Evolutionary conservation across 2,113 vertebrate genomes (phyloP), one percentile per base, ranked within the genome.

Genomic region (Lethenteron camtschaticum): DNA sequence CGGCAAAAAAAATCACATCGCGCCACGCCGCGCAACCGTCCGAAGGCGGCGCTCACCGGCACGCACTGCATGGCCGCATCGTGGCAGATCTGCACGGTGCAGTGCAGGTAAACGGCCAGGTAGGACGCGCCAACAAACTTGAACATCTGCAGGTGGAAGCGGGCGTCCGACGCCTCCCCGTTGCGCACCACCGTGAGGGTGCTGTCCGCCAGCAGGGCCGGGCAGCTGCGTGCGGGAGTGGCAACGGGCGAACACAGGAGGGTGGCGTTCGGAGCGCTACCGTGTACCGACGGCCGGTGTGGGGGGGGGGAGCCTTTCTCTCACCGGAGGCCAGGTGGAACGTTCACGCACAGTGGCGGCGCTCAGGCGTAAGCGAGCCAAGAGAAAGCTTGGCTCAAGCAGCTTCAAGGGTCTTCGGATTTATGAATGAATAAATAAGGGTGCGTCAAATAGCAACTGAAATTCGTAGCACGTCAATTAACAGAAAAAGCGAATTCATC

Each of bases 111-210:
- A 73, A 83, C 73, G 12, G 83, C 74, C 55, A 76, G 77, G 70
- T 80, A 82, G 57, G 78, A 80, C 73, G 79, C 73, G 24, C 79
- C 79, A 58, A 82, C 78, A 76, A 81, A 85, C 75, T 80, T 83
- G 71, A 86, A 80, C 78, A 84, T 81, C 73, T 82, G 79, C 60
- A 81, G 82, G 73, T 76, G 80, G 76, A 85, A 83, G 58, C 55
- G 77, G 75, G 81, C 79, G 75, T 85, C 79, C 1, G 77, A 77
- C 70, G 78, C 76, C 70, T 75, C 78, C 57, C 80, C 79, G 4
- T 81, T 86, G 73, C 68, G 82, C 74, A 82, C 71, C 73, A 83
- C 56, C 5, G 74, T 72, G 3, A 79, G 72, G 1, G 75, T 83
- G 78, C 83, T 78, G 58, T 79, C 72, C 9, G 78, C 81, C 8